Base-by-base conservation (phyloP, 2,797 vertebrate genomes). In the Muscicapa comitata region DNA sequence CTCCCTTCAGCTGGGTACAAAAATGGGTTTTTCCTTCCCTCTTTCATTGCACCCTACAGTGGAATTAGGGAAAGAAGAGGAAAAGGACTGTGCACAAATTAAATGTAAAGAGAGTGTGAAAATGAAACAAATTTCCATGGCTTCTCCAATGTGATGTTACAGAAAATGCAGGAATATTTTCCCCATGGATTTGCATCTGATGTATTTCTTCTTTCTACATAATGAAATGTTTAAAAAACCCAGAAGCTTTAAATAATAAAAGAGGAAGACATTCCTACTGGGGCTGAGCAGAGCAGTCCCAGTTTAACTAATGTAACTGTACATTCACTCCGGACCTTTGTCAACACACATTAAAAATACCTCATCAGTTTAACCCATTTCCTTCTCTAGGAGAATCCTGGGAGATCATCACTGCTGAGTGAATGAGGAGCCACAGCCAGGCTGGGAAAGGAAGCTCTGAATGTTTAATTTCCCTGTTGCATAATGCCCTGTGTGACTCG, bases 331-430 rank as follows among this genome's bases (percentile, higher is more conserved):
- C 62, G 89, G 73, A 87, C 53, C 61, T 95, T 96, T 96, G 85
- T 94, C 92, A 96, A 31, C 65, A 91, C 86, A 79, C 87, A 95
- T 97, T 93, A 97, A 96, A 97, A 95, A 88, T 95, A 71, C 66
- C 75, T 93, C 81, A 95, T 96, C 79, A 28, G n/a, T 92, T 96
- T 92, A 96, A 93, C 87, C 94, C 71, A 96, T 85, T 93, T 95
- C 67, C 57, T 80, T 72, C 92, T 86, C 55, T 50, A 2, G 77
- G 87, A 73, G 85, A 55, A 33, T 29, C 72, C 68, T 66, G 53
- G 62, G 86, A 84, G 77, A 40, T 66, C 14, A 0, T 11, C 72
- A 72, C 71, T 86, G 66, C 74, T 80, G 38, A 67, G 71, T 33
- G 85, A 72, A 7, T 37, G 25, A 58, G 85, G 84, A 82, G 82